These are phyloP conservation scores for Calliopsis andreniformis DNA, from an alignment of 1,140 invertebrate species.

Conservation along the genomic window DNA sequence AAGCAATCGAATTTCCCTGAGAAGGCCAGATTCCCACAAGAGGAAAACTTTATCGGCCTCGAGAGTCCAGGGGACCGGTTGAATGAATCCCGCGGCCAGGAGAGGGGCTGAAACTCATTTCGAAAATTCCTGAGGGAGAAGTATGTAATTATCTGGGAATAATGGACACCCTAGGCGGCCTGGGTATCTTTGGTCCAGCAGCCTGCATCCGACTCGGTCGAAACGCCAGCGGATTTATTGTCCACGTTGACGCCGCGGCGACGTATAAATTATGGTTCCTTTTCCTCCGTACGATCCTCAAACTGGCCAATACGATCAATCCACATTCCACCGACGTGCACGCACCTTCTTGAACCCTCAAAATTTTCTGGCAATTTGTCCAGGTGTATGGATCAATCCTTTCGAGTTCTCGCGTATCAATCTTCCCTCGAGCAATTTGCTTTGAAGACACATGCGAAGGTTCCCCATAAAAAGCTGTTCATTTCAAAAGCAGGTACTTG, in stretches of 20 bases:
- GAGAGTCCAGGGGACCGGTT: neutral
- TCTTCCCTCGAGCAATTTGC: slow-evolving; percentile 5
- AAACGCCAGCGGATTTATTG: slow-evolving; percentile 56
- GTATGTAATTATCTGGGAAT: slow-evolving; percentile 73
- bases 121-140: slow-evolving; percentile 69
- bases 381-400: no score
- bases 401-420: neutral
- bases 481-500: no score
- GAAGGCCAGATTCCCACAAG: neutral
- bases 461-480: no score
- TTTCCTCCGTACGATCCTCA: slow-evolving; percentile 5
- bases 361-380: no score
- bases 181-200: slow-evolving; percentile 59
- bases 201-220: neutral
- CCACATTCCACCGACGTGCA: no score
- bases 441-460: no score
- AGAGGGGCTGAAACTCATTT: slow-evolving; percentile 66
- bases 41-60: slow-evolving; percentile 25
- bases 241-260: slow-evolving; percentile 31
- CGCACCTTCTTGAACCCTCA: no score
- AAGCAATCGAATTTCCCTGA: slow-evolving; percentile 9
- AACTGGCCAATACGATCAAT: no score
- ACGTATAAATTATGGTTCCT: slow-evolving; percentile 58
- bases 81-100: slow-evolving; percentile 16
- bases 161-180: slow-evolving; percentile 69